Evolutionary conservation across 2,888 invertebrate genomes (phyloP), one percentile per base, ranked within the genome.

Genomic region (Ichneumon xanthorius): DNA sequence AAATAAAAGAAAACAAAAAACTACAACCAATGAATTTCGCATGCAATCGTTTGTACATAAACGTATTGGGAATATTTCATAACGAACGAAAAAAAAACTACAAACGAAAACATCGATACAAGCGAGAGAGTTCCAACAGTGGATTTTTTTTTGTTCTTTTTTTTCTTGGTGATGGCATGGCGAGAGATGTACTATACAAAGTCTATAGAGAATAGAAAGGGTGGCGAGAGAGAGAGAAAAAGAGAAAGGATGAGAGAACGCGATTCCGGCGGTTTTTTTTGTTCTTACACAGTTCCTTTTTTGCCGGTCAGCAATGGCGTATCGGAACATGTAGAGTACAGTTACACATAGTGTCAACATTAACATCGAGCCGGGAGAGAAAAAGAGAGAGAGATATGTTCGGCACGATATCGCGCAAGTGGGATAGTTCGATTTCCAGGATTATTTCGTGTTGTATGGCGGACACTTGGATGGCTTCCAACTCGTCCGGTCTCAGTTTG

Each of bases 391-490:
- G 63, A 63, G 33, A 81, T 53, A 81, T 53, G 75, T 68, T 58
- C 71, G 16, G 78, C 53, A 45, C 19, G 63, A 50, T 67, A 70
- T 81, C 73, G 30, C 40, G 58, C 9, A 22, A 67, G 37, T 16
- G 50, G 30, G 55, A 40, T 68, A 71, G 58, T 55, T 84, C 68
- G 76, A 82, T 82, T 82, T 53, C 73, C 71, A 77, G 77, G 26
- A 77, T 85, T 85, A 85, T 85, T 82, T 81, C 65, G 84, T 84
- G 22, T 82, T 68, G 78, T 53, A 75, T 82, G 79, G 72, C 86
- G 72, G 72, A 80, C 82, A 82, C 82, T 86, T 86, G 86, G 86
- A 84, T 53, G 82, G 86, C 80, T 82, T 85, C 85, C 82, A 82
- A 70, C 72, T 53, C 76, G 85, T 76, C 45, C 71, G 71, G 61